phyloP scores from a whole-genome alignment of 2,888 invertebrate genomes.

The Gortyna flavago region DNA sequence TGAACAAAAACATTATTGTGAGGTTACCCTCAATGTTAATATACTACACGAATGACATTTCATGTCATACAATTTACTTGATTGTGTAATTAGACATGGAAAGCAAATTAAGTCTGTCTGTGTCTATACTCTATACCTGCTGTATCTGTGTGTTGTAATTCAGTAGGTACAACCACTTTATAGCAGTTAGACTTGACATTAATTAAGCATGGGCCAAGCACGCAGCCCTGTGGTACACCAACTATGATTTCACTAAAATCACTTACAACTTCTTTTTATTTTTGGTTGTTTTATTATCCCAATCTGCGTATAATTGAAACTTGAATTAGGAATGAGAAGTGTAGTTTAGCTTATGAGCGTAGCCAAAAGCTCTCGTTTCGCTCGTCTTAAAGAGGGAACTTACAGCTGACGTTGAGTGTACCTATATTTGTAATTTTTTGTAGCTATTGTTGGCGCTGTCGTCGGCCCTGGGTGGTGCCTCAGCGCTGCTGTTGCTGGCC shows the following conservation, averaged over 20 bases:
- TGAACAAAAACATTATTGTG: too few species aligned
- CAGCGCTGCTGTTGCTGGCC: constrained; percentile 92
- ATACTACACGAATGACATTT: too few species aligned
- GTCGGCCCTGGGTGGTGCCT: constrained; percentile 92
- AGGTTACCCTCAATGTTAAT: too few species aligned
- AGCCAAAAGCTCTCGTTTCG: not conserved
- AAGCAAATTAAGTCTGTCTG: not conserved
- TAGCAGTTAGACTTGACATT: not conserved
- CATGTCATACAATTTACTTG: not conserved
- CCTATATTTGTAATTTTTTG: constrained; percentile 23
- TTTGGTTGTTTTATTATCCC: not conserved
- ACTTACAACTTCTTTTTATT: not conserved
- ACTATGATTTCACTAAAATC: not conserved
- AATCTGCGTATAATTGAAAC: not conserved
- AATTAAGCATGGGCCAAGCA: not conserved
- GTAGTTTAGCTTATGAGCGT: not conserved
- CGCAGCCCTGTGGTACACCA: not conserved
- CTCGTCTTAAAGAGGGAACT: not conserved
- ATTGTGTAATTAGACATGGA: constrained; percentile 15
- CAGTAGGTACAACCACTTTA: not conserved
- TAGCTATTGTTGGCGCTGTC: constrained; percentile 92
- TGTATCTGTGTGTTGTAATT: not conserved
- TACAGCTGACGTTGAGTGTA: not conserved
- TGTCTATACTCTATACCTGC: not conserved
- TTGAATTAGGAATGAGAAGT: not conserved